Conservation (phyloP, 2,797 vertebrate genomes). For the Neopelma chrysocephalum region DNA sequence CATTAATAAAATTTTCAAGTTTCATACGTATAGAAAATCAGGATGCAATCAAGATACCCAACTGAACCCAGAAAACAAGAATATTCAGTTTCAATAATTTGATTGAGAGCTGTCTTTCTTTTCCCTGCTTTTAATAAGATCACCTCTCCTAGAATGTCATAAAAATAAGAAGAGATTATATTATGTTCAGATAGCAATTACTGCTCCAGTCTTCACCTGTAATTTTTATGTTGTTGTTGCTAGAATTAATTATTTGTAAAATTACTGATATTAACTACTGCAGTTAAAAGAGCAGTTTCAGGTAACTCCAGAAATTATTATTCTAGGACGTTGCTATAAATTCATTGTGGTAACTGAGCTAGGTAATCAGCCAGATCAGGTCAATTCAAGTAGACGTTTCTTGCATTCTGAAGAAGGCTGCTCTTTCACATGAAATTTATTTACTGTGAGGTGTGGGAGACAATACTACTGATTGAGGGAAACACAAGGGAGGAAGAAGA, state of each 20-base stretch:
- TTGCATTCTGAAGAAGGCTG: background rate
- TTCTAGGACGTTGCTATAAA: background rate
- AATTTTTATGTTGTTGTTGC: background rate
- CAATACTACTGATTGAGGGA: background rate
- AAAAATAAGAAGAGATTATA: background rate
- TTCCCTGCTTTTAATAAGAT: background rate
- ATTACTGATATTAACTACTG: background rate
- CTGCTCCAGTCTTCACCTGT: background rate
- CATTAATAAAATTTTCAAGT: background rate
- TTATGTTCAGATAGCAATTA: background rate
- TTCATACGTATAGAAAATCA: background rate
- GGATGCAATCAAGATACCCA: background rate
- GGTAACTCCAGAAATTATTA: background rate
- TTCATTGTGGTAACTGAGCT: background rate
- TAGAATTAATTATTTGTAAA: slow-evolving; percentile 9
- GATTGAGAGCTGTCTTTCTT: background rate
- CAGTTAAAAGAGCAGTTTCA: background rate
- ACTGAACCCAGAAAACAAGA: background rate
- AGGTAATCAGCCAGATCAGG: background rate
- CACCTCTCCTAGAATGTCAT: background rate
- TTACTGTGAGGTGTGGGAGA: background rate
- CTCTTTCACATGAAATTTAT: background rate
- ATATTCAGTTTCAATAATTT: background rate
- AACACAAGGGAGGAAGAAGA: background rate
- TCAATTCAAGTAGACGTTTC: background rate